Percentiles rank a stretch among this genome's conserved stretches.
Conservation (phyloP, 2,888 invertebrate genomes). For the Noctua fimbriata region DNA sequence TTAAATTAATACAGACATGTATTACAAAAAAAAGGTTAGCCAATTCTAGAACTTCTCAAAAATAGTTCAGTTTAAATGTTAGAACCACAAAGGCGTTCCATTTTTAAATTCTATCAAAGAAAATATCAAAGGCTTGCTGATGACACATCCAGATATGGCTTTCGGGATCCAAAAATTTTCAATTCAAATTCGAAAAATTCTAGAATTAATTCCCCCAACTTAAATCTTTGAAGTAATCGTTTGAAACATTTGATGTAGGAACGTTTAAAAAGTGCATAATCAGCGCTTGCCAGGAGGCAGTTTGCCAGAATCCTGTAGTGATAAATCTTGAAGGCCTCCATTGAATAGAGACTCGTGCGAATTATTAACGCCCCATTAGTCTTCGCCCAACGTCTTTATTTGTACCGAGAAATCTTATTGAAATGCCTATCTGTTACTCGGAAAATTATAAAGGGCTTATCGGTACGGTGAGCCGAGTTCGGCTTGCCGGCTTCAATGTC, state of each 20-base stretch:
- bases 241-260: constrained; percentile 68
- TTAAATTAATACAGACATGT: neutral
- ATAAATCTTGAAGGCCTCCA: constrained; percentile 87
- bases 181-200: constrained; percentile 13
- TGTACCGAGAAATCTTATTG: constrained; percentile 81
- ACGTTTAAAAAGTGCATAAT: constrained; percentile 84
- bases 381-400: constrained; percentile 86
- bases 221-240: constrained; percentile 72
- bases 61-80: neutral
- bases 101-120: constrained; percentile 15
- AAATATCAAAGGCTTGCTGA: constrained; percentile 28
- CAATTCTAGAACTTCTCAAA: neutral
- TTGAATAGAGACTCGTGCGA: constrained; percentile 87
- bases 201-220: constrained; percentile 42
- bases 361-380: constrained; percentile 89
- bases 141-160: constrained; percentile 32
- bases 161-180: neutral
- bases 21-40: neutral
- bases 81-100: constrained; percentile 16
- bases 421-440: constrained; percentile 75
- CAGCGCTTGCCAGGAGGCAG: constrained; percentile 87
- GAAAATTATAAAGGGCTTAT: constrained; percentile 78
- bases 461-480: constrained; percentile 65
- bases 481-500: constrained; percentile 47
- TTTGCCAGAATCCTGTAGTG: constrained; percentile 88